Conservation (phyloP, 2,888 invertebrate species). For the Orthonychiurus folsomi region DNA sequence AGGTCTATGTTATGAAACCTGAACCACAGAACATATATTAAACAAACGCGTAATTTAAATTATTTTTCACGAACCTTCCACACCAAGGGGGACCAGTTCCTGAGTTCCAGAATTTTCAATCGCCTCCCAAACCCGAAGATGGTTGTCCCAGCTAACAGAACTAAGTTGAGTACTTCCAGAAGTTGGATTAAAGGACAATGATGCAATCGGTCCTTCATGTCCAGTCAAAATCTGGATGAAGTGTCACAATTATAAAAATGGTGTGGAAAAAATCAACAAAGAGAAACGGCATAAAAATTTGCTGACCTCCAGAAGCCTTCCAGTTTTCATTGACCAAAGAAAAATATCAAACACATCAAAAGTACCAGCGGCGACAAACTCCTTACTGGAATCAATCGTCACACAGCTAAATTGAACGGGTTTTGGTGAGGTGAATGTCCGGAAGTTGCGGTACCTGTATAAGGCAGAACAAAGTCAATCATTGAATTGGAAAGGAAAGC, state of each 20-base stretch:
- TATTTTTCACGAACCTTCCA: constrained; percentile 53
- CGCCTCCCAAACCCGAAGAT: constrained; percentile 83
- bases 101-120: constrained; percentile 69
- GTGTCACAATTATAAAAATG: no score
- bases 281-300: constrained; percentile 15
- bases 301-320: constrained; percentile 82
- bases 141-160: constrained; percentile 92
- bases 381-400: constrained; percentile 78
- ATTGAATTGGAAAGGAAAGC: constrained; percentile 8
- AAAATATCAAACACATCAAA: constrained; percentile 91
- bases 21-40: no score
- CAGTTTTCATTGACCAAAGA: constrained; percentile 91
- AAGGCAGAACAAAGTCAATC: constrained; percentile 10
- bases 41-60: no score
- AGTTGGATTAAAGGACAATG: constrained; percentile 68
- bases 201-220: constrained; percentile 84
- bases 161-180: constrained; percentile 64
- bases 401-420: constrained; percentile 87
- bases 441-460: constrained; percentile 88
- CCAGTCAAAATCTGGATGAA: constrained; percentile 80
- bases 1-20: no score
- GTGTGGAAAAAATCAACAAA: constrained; percentile 1
- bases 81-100: constrained; percentile 66
- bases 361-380: constrained; percentile 89
- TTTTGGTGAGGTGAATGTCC: constrained; percentile 84